A percentile compares a stretch with the other conserved stretches of the same genome.
phyloP scores from a whole-genome alignment of 2,113 vertebrate genomes.

The Drymodes brunneopygia region DNA sequence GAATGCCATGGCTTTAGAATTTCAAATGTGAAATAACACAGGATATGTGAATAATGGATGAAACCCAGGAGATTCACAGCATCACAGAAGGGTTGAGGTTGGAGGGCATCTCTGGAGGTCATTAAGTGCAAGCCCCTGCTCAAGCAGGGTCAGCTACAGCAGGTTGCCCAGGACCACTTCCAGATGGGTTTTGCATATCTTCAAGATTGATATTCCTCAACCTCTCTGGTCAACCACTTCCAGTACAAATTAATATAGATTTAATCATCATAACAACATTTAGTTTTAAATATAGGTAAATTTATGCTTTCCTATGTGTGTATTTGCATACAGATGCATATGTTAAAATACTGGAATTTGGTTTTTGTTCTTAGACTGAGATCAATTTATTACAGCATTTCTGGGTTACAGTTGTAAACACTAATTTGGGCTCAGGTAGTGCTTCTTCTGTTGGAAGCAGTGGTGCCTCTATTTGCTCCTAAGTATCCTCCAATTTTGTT shows the following conservation, averaged over 20 bases:
- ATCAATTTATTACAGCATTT: accelerated
- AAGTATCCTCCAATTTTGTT: constrained; percentile 3
- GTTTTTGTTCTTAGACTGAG: background rate
- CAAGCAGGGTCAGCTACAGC: background rate
- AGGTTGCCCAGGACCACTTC: background rate
- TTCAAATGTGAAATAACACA: background rate
- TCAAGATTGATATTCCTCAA: background rate
- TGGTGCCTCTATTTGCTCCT: background rate
- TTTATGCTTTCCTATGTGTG: background rate
- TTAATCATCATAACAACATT: background rate
- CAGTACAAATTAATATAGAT: background rate
- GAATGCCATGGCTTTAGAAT: background rate
- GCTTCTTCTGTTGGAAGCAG: constrained; percentile 13
- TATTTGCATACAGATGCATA: background rate
- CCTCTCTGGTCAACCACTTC: background rate
- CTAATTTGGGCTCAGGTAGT: background rate
- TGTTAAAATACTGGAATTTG: background rate
- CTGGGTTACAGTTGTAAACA: background rate
- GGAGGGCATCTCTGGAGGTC: background rate
- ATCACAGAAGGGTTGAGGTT: background rate
- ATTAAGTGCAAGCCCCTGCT: background rate
- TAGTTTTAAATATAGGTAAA: background rate
- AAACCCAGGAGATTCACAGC: background rate
- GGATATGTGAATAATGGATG: background rate
- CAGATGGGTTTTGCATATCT: background rate